These are phyloP conservation scores for Apostichopus parvimensis DNA, from an alignment of 35 echinoderm and acorn worm species.

Conservation along the genomic window DNA sequence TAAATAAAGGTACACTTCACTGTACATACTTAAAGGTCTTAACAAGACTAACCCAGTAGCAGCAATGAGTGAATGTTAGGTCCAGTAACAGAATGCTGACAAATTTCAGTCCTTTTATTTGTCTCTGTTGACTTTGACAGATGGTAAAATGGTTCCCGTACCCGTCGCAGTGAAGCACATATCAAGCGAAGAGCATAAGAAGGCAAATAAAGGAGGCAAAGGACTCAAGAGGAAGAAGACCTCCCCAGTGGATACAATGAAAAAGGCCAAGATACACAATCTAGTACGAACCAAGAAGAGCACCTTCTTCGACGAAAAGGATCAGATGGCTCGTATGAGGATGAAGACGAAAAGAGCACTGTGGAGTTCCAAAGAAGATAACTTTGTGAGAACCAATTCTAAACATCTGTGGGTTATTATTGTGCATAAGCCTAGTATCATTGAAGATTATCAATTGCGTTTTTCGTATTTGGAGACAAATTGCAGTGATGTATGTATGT, in stretches of 20 bases:
- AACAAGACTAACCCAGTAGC: too few relatives aligned
- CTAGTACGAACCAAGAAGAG: not conserved
- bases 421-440: too few relatives aligned
- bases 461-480: too few relatives aligned
- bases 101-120: too few relatives aligned
- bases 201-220: constrained; percentile 16
- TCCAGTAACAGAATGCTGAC: too few relatives aligned
- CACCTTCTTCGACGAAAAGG: not conserved
- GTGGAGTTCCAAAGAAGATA: constrained; percentile 44
- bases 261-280: not conserved
- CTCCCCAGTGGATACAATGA: not conserved
- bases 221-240: constrained; percentile 35
- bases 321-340: constrained; percentile 5
- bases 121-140: not conserved
- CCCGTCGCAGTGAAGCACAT: not conserved
- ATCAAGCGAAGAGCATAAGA: constrained; percentile 26
- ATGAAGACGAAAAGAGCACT: not conserved
- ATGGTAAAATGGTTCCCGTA: not conserved
- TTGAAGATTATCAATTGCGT: too few relatives aligned
- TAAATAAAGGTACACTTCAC: too few relatives aligned
- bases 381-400: constrained; percentile 1
- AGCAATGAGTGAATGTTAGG: too few relatives aligned
- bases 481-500: too few relatives aligned
- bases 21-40: too few relatives aligned
- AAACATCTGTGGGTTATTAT: too few relatives aligned